Percentiles rank a stretch among this genome's conserved stretches.
phyloP scores from a whole-genome alignment of 2,888 invertebrate species.

The Stenolophus ochropezus region DNA sequence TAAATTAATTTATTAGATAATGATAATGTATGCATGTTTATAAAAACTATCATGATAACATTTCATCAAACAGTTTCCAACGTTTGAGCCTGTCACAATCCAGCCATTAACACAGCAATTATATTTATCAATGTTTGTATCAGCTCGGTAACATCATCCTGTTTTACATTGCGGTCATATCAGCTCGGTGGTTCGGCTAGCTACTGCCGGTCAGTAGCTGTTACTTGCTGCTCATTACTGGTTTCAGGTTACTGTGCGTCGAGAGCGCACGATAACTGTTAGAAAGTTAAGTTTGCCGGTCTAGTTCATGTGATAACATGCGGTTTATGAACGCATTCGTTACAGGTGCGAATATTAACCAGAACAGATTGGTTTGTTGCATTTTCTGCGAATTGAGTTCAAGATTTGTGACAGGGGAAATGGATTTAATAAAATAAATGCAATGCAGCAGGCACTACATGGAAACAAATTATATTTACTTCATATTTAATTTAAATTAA shows the following conservation, averaged over 20 bases:
- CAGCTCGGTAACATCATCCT: conserved; percentile 1
- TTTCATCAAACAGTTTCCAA: not conserved
- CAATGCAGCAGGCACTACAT: too few relatives aligned
- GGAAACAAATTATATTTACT: too few relatives aligned
- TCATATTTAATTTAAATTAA: too few relatives aligned
- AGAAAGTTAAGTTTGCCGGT: conserved; percentile 56
- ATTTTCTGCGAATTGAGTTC: not conserved
- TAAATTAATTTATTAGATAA: not conserved
- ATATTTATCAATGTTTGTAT: conserved; percentile 10
- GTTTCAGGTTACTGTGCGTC: not conserved
- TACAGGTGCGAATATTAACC: conserved; percentile 49
- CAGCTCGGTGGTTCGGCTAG: not conserved
- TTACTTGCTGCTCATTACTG: conserved; percentile 16
- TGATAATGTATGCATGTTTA: not conserved
- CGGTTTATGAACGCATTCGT: conserved; percentile 40
- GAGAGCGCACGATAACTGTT: conserved; percentile 23
- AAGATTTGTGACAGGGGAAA: not conserved
- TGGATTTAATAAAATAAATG: too few relatives aligned
- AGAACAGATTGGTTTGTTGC: not conserved
- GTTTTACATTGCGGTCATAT: conserved; percentile 30
- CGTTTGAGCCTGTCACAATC: not conserved
- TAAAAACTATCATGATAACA: not conserved
- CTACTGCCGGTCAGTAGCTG: not conserved
- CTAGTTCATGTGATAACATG: conserved; percentile 56
- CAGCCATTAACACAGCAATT: not conserved